These are phyloP conservation scores for Asarcornis scutulata DNA, from an alignment of 2,113 vertebrate genomes.

Conservation along the genomic window DNA sequence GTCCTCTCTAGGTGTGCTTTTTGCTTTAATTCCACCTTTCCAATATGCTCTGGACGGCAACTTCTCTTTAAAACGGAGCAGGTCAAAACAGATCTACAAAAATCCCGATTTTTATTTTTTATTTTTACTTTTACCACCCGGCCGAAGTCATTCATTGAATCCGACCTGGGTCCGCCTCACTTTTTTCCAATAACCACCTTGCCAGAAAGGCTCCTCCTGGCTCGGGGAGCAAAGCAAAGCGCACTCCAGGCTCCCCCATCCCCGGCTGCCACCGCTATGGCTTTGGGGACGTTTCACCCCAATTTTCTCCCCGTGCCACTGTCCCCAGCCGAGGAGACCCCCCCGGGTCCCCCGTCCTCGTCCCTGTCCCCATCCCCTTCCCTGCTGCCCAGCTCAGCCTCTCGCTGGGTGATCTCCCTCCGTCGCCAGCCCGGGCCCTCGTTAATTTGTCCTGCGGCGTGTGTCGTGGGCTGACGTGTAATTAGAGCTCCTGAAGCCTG, in stretches of 20 bases:
- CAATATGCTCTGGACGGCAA: neutral
- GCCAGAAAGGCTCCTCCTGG: slow-evolving; percentile 44
- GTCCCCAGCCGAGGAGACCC: neutral
- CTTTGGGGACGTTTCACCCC: neutral
- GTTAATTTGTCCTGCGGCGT: slow-evolving; percentile 70
- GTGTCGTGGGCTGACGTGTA: slow-evolving; percentile 63
- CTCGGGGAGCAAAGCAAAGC: neutral
- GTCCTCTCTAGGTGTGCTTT: neutral
- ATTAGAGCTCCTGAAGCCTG: slow-evolving; percentile 71
- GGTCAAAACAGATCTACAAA: neutral
- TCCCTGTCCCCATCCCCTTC: neutral
- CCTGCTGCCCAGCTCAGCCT: neutral
- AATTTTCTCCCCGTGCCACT: accelerated
- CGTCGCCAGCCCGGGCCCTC: slow-evolving; percentile 4
- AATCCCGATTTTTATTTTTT: neutral
- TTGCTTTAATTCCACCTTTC: slow-evolving; percentile 6
- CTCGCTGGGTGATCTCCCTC: slow-evolving; percentile 40
- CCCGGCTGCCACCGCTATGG: neutral
- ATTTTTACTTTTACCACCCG: neutral
- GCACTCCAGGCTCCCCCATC: neutral
- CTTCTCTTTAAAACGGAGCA: neutral
- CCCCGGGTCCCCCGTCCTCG: neutral
- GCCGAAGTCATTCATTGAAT: neutral
- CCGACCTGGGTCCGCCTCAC: neutral
- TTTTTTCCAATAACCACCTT: slow-evolving; percentile 27